phyloP scores from a whole-genome alignment of 2,888 invertebrate species.

The Tridacna crocea region DNA sequence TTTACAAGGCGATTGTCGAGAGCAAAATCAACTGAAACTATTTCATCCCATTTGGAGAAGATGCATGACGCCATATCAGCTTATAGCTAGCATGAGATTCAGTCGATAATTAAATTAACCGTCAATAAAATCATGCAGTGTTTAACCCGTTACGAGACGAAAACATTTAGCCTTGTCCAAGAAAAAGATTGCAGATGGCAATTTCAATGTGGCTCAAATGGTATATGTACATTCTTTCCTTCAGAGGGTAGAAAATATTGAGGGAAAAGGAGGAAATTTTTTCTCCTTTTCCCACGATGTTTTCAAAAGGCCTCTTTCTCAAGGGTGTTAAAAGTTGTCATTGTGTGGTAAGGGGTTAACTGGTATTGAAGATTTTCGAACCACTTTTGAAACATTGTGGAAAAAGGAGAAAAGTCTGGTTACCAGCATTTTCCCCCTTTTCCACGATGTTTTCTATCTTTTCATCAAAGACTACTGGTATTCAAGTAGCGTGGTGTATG shows the following conservation, averaged over 20 bases:
- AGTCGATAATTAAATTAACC: not conserved
- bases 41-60: conserved; percentile 51
- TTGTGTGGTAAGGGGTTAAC: too few relatives aligned
- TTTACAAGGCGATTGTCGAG: conserved; percentile 54
- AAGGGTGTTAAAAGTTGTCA: too few relatives aligned
- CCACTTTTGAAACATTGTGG: not conserved
- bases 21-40: conserved; percentile 40
- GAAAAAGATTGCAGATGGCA: not conserved
- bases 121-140: not conserved
- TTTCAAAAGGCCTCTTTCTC: too few relatives aligned
- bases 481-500: too few relatives aligned
- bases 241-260: too few relatives aligned
- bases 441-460: not conserved
- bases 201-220: not conserved
- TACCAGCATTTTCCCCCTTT: not conserved
- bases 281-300: too few relatives aligned
- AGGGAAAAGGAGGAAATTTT: too few relatives aligned
- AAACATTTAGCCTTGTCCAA: not conserved
- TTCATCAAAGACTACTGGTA: too few relatives aligned
- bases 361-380: not conserved
- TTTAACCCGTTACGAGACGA: not conserved
- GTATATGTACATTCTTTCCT: not conserved
- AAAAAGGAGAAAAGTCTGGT: not conserved
- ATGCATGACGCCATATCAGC: conserved; percentile 33
- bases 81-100: not conserved